Conservation (phyloP, 2,888 invertebrate species). For the Diplolepis rosae region DNA sequence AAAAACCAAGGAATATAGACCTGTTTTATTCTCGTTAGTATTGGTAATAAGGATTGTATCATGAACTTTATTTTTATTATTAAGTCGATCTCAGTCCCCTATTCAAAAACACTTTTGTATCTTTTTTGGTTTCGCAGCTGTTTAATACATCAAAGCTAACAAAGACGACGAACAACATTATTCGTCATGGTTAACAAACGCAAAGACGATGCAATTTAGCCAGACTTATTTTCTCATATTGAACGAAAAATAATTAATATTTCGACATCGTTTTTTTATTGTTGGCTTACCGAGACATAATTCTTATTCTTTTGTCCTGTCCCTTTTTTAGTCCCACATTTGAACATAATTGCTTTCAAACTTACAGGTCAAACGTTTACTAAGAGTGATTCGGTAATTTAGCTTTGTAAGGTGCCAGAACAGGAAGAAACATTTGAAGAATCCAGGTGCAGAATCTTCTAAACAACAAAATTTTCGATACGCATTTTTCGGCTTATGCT, state of each 20-base stretch:
- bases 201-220: neutral
- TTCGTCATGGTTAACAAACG: neutral
- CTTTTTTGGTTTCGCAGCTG: neutral
- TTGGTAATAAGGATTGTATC: neutral
- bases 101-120: neutral
- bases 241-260: neutral
- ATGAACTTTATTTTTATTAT: neutral
- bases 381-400: neutral
- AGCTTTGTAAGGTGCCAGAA: neutral
- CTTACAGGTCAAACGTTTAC: neutral
- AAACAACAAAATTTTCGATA: too few species aligned
- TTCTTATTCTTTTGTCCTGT: neutral
- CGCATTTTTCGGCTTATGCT: too few species aligned
- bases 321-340: neutral
- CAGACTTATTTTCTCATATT: neutral
- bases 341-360: neutral
- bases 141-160: neutral
- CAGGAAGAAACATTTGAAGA: too few species aligned
- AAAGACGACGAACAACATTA: neutral
- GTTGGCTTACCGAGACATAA: neutral
- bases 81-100: neutral
- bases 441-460: too few species aligned
- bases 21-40: slow-evolving; percentile 3
- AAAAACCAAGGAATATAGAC: too few species aligned
- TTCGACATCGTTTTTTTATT: neutral